These are phyloP conservation scores for Cistogaster globosa DNA, from an alignment of 2,888 invertebrate species.

Conservation along the genomic window DNA sequence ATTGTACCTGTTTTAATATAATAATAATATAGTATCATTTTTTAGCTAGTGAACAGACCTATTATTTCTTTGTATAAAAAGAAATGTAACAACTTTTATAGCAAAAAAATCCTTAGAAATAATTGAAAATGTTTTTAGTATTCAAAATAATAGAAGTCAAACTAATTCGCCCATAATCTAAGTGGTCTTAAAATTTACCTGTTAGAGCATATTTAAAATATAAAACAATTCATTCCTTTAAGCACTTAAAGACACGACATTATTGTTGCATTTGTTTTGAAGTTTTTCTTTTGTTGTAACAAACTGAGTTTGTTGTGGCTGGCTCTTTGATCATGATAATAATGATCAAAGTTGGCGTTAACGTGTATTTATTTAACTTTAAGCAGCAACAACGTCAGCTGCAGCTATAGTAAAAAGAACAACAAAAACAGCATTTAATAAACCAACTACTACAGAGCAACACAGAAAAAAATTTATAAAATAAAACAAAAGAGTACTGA, in stretches of 20 bases:
- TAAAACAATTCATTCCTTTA: constrained; percentile 20
- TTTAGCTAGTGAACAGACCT: no score
- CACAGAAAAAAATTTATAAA: constrained; percentile 32
- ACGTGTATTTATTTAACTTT: constrained; percentile 31
- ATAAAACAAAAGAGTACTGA: constrained; percentile 55
- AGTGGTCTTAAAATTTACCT: no score
- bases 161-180: no score
- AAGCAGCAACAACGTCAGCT: constrained; percentile 19
- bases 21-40: no score
- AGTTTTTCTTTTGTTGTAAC: constrained; percentile 22
- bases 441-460: constrained; percentile 51
- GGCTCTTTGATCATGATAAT: constrained; percentile 49
- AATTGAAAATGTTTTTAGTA: no score
- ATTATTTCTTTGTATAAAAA: no score
- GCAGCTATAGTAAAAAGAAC: constrained; percentile 3
- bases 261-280: constrained; percentile 15
- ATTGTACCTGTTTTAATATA: no score
- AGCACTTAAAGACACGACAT: constrained; percentile 9
- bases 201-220: no score
- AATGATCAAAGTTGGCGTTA: constrained; percentile 58
- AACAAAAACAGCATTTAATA: constrained; percentile 46
- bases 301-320: constrained; percentile 45
- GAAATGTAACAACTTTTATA: no score
- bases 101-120: no score
- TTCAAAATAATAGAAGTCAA: no score